Evolutionary conservation across 1,140 invertebrate species (phyloP).

Genomic region (Asobara japonica): DNA sequence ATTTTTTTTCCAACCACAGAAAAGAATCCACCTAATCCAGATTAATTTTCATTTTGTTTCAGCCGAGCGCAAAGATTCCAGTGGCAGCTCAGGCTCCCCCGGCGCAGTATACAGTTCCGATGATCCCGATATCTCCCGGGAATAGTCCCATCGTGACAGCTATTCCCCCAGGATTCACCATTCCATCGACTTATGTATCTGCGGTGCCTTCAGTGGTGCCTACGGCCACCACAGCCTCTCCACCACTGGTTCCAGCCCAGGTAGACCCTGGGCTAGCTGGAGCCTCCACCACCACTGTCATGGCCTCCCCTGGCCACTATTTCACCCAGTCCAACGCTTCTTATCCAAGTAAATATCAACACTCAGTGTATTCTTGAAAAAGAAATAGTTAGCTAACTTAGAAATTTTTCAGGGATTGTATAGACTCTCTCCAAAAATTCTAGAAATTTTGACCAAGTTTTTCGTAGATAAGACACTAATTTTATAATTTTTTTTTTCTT

Average conservation of each 20-base stretch:
- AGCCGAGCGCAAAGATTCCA: slow-evolving; percentile 33
- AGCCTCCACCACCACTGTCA: slow-evolving; percentile 30
- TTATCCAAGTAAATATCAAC: background rate
- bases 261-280: slow-evolving; percentile 44
- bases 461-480: background rate
- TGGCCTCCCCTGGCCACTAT: slow-evolving; percentile 45
- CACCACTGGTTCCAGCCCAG: background rate
- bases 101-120: slow-evolving; percentile 36
- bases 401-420: too few relatives aligned
- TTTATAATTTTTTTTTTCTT: slow-evolving; percentile 23
- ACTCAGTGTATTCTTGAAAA: background rate
- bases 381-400: background rate
- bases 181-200: slow-evolving; percentile 47
- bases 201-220: slow-evolving; percentile 28
- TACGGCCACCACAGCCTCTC: background rate
- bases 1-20: too few relatives aligned
- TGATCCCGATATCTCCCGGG: slow-evolving; percentile 14
- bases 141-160: slow-evolving; percentile 39
- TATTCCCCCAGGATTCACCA: slow-evolving; percentile 47
- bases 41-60: too few relatives aligned
- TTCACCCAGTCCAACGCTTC: slow-evolving; percentile 44
- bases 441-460: background rate
- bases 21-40: too few relatives aligned
- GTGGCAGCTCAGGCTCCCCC: slow-evolving; percentile 32
- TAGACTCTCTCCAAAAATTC: too few relatives aligned